phyloP scores from a whole-genome alignment of 2,888 invertebrate species.

The Rhodophaea formosa region DNA sequence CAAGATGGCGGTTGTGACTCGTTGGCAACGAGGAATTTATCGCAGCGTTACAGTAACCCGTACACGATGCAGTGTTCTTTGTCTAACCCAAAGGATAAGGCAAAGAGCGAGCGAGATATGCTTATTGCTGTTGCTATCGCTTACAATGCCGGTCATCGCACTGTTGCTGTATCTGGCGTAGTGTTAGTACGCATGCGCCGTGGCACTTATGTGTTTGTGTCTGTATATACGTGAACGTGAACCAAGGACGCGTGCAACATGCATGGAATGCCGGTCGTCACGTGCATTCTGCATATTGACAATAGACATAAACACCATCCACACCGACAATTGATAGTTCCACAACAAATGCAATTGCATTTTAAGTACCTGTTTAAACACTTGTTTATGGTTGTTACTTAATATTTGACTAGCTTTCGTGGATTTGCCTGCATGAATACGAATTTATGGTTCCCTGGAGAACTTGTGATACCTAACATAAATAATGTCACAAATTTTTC shows the following conservation, averaged over 20 bases:
- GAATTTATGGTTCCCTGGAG: no score
- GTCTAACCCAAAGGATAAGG: not conserved
- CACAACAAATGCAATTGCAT: constrained; percentile 5
- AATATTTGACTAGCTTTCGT: no score
- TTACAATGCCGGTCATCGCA: constrained; percentile 15
- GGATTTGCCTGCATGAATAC: no score
- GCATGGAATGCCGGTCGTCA: not conserved
- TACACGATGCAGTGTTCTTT: not conserved
- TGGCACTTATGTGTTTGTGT: no score
- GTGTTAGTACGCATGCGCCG: constrained; percentile 5
- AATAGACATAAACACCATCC: constrained; percentile 5
- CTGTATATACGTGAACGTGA: not conserved
- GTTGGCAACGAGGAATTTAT: constrained; percentile 17
- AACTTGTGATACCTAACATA: no score
- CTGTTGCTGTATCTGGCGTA: constrained; percentile 32
- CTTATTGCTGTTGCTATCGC: not conserved
- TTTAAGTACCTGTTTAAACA: constrained; percentile 1
- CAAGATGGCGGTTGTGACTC: constrained; percentile 42
- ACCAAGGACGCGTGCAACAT: not conserved
- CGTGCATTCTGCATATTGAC: constrained; percentile 7
- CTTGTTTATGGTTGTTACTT: not conserved
- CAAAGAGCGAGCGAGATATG: not conserved
- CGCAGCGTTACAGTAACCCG: constrained; percentile 8
- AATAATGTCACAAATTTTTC: no score
- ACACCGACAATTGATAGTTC: constrained; percentile 11